These are phyloP conservation scores for Drepana arcuata DNA, from an alignment of 1,140 invertebrate genomes.

Conservation along the genomic window DNA sequence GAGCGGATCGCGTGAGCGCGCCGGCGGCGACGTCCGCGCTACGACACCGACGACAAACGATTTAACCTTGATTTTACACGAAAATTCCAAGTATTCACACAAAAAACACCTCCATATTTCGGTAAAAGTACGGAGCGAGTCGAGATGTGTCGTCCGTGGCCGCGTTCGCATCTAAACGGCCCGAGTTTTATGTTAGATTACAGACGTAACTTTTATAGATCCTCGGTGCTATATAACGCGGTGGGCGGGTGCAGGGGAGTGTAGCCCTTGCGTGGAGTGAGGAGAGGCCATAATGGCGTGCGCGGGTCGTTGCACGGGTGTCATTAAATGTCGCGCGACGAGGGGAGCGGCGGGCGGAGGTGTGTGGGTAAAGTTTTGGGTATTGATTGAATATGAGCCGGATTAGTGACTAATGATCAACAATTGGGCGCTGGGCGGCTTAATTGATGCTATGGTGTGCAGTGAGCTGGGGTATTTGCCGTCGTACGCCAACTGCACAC, in stretches of 20 bases:
- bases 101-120: slow-evolving; percentile 58
- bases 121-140: slow-evolving; percentile 68
- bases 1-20: slow-evolving; percentile 30
- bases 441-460: slow-evolving; percentile 28
- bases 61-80: slow-evolving; percentile 31
- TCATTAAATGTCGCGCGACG: slow-evolving; percentile 70
- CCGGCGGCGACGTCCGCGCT: slow-evolving; percentile 37
- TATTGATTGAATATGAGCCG: slow-evolving; percentile 71
- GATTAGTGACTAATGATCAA: slow-evolving; percentile 69
- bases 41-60: slow-evolving; percentile 24
- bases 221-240: slow-evolving; percentile 72
- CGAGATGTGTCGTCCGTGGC: slow-evolving; percentile 70
- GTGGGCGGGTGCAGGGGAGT: slow-evolving; percentile 48
- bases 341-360: slow-evolving; percentile 55
- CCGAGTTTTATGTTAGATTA: slow-evolving; percentile 73
- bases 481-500: not conserved
- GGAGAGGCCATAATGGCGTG: slow-evolving; percentile 46
- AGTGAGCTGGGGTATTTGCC: not conserved
- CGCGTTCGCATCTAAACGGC: slow-evolving; percentile 71
- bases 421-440: slow-evolving; percentile 47
- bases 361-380: slow-evolving; percentile 70
- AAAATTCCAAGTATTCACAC: slow-evolving; percentile 49
- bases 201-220: slow-evolving; percentile 73
- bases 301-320: slow-evolving; percentile 52
- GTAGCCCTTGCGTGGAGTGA: slow-evolving; percentile 32